Conservation (phyloP, 2,113 vertebrate genomes). For the Notothenia coriiceps region DNA sequence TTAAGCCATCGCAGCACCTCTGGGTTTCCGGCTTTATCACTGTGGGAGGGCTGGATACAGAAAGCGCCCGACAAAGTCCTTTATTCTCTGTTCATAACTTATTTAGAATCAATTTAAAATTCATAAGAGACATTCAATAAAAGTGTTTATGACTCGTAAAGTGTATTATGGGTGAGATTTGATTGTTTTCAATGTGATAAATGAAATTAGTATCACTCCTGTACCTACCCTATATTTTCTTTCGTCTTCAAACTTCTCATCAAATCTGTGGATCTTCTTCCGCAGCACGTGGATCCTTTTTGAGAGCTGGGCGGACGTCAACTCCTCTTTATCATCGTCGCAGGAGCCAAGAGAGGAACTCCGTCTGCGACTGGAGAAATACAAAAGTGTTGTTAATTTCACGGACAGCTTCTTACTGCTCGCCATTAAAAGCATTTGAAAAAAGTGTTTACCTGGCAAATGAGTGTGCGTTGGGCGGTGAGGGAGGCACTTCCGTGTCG, state of each 20-base stretch:
- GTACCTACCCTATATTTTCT: slow-evolving; percentile 92
- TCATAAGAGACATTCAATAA: neutral
- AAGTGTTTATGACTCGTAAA: slow-evolving; percentile 4
- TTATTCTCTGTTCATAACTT: neutral
- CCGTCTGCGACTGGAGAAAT: slow-evolving; percentile 86
- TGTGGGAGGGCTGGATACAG: slow-evolving; percentile 90
- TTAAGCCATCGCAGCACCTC: slow-evolving; percentile 97
- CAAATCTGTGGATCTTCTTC: slow-evolving; percentile 96
- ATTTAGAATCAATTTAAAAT: neutral
- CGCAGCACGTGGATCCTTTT: slow-evolving; percentile 95
- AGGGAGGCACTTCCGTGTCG: slow-evolving; percentile 97
- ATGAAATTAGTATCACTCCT: neutral
- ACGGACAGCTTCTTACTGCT: neutral
- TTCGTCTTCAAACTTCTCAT: slow-evolving; percentile 96
- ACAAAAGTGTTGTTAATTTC: neutral
- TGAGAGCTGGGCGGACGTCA: slow-evolving; percentile 93
- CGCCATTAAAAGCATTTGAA: neutral
- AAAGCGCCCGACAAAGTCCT: slow-evolving; percentile 1
- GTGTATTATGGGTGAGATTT: neutral
- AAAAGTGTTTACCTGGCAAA: slow-evolving; percentile 90
- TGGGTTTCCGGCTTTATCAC: slow-evolving; percentile 94
- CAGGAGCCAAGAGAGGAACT: slow-evolving; percentile 94
- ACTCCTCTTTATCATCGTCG: slow-evolving; percentile 90
- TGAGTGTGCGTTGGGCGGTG: slow-evolving; percentile 95
- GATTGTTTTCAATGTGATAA: neutral